Conservation (phyloP, 2,797 vertebrate species). For the Vespertilio murinus region DNA sequence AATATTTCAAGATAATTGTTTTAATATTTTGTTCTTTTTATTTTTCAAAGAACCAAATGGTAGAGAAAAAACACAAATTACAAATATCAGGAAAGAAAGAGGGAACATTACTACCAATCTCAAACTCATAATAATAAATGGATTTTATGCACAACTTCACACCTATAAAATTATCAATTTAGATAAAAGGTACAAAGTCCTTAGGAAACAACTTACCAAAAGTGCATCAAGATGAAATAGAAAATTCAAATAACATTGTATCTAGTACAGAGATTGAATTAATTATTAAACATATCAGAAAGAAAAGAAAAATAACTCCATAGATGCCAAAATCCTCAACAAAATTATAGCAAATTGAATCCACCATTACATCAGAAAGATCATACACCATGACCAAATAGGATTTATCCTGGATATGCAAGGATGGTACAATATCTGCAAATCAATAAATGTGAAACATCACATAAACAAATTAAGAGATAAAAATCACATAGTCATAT, state of each 20-base stretch:
- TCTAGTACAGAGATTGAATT: neutral
- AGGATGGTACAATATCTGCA: no score
- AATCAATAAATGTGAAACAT: no score
- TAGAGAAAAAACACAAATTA: neutral
- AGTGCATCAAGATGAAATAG: neutral
- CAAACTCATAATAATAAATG: neutral
- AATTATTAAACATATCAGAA: neutral
- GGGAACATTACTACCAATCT: neutral
- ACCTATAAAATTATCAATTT: neutral
- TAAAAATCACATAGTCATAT: no score
- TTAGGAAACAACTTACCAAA: neutral
- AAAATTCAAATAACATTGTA: neutral
- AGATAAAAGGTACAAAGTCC: neutral
- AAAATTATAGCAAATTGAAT: no score
- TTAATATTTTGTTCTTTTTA: no score
- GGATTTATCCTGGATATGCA: no score
- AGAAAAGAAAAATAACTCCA: neutral
- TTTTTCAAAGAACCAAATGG: neutral
- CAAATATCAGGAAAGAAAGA: neutral
- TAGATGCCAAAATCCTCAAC: no score
- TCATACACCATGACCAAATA: no score
- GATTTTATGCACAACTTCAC: neutral
- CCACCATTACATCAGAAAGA: no score
- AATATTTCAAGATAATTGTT: no score
- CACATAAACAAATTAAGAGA: no score